phyloP scores from a whole-genome alignment of 2,113 vertebrate species.

The Dasyurus viverrinus region DNA sequence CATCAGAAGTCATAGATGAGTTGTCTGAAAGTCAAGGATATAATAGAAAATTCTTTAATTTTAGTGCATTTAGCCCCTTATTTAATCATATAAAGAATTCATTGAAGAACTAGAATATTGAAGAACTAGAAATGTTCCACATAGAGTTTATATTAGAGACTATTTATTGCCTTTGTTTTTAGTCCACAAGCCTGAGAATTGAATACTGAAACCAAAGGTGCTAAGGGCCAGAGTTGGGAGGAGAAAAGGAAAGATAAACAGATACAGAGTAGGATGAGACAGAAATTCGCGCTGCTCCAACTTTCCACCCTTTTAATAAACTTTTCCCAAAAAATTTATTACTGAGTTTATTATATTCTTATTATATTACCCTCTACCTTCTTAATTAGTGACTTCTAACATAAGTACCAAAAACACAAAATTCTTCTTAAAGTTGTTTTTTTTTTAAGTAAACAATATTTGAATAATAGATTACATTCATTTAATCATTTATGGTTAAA shows the following conservation, averaged over 20 bases:
- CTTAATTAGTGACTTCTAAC: neutral
- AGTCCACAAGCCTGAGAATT: conserved; percentile 26
- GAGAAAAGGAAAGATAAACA: conserved; percentile 16
- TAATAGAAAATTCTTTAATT: neutral
- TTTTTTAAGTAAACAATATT: neutral
- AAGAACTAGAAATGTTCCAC: conserved; percentile 25
- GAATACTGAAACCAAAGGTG: conserved; percentile 20
- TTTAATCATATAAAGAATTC: conserved; percentile 36
- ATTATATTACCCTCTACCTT: too few species aligned
- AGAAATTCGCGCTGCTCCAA: conserved; percentile 23
- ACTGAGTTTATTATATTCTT: too few species aligned
- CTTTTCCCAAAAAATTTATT: too few species aligned
- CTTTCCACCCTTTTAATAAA: neutral
- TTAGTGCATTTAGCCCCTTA: conserved; percentile 20
- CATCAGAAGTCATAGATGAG: conserved; percentile 27
- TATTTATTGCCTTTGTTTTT: neutral
- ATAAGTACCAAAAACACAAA: neutral
- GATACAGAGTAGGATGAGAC: neutral
- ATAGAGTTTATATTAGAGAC: conserved; percentile 38
- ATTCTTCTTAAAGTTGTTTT: neutral
- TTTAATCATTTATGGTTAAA: neutral
- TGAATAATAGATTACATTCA: neutral
- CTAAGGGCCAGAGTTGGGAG: neutral
- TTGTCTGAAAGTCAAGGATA: conserved; percentile 43
- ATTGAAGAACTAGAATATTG: conserved; percentile 28